Base-by-base conservation (phyloP, 2,797 vertebrate genomes). In the Myotis planiceps region DNA sequence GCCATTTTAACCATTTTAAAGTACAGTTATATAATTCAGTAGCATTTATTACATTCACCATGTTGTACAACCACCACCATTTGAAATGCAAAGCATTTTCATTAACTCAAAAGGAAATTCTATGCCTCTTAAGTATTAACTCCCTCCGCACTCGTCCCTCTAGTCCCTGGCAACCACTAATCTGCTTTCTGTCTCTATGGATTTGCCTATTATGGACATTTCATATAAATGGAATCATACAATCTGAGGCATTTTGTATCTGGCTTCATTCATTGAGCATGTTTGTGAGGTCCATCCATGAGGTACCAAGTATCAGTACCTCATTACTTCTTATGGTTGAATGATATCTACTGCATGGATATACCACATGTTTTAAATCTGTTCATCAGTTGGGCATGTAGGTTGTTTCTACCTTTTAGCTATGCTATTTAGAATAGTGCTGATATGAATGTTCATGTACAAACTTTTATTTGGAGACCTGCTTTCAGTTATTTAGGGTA, bases 1-100 rank as follows among this genome's bases (percentile, higher is more conserved):
- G 63, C n/a, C 71, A 74, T 74, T 91, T 72, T 87, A 87, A 45
- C 6, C 51, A 45, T 66, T 69, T 90, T 85, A 42, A 92, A 89
- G 78, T 72, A 58, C 25, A 27, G 4, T 29, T 13, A 13, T 78
- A 39, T 18, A 23, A 19, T 71, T 82, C 5, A 25, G 37, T 72
- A 37, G 51, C 29, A 76, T 76, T 65, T 72, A 69, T 37, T n/a
- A 66, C 16, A 51, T 19, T 25, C 29, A 45, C 60, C 39, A 1
- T 66, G 39, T 84, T 79, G 13, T 60, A 29, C 32, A 66, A 58
- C 27, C 3, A 88, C 16, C 27, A 66, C 12, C 49, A 12, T 79
- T 32, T 87, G 55, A 58, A 15, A n/a, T 83, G n/a, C 65, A 60
- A 63, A 89, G 34, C 19, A 60, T n/a, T 92, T 68, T 84, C 9